Evolutionary conservation across 2,888 invertebrate species (phyloP).

Genomic region (Polymixis flavicincta): DNA sequence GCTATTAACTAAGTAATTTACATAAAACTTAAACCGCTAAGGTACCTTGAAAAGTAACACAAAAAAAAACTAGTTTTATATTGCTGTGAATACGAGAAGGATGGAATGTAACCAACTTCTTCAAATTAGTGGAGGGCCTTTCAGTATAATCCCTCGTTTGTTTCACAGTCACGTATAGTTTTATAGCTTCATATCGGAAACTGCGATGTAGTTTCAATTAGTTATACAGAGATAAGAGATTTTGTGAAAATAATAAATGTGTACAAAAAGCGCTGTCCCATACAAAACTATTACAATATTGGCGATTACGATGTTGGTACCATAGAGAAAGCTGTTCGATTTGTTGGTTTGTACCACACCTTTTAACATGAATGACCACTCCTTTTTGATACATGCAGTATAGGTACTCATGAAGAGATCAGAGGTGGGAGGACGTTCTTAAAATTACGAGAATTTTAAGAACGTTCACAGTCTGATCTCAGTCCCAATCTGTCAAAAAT

Average conservation of each 20-base stretch:
- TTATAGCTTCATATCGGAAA: conserved; percentile 20
- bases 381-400: neutral
- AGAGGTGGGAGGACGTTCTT: too few species aligned
- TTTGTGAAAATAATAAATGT: neutral
- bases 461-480: too few species aligned
- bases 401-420: neutral
- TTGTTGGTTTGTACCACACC: too few species aligned
- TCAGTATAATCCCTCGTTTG: neutral
- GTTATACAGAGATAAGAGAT: conserved; percentile 14
- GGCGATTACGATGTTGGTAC: neutral
- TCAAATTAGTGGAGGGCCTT: neutral
- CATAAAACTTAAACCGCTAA: neutral
- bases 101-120: neutral
- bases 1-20: neutral
- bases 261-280: neutral
- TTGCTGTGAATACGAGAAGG: neutral
- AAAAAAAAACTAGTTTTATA: neutral
- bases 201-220: conserved; percentile 5
- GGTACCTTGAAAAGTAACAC: neutral
- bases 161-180: conserved; percentile 17
- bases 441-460: too few species aligned
- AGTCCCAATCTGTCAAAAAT: too few species aligned
- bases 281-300: neutral
- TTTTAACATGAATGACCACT: too few species aligned
- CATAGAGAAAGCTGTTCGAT: neutral